phyloP scores from a whole-genome alignment of 2,113 vertebrate genomes.

The Macaca nemestrina region DNA sequence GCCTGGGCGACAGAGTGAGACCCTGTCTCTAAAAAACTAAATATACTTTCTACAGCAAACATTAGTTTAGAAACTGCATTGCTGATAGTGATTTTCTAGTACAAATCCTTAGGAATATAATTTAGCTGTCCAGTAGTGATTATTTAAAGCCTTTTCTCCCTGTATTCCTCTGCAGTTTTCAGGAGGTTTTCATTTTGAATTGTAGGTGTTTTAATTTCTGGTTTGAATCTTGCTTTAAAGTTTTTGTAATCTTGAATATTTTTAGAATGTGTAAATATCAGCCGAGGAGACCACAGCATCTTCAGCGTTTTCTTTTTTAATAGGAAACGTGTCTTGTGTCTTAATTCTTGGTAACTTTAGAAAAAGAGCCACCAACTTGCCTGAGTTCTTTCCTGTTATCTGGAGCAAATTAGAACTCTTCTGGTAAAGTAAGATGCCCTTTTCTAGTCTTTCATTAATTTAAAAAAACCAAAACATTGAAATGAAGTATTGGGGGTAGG shows the following conservation, averaged over 20 bases:
- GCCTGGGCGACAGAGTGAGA: no score
- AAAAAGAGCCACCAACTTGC: neutral
- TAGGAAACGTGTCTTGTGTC: slow-evolving; percentile 48
- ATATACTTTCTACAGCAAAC: neutral
- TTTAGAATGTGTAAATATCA: slow-evolving; percentile 70
- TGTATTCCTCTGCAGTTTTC: neutral
- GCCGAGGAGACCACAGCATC: slow-evolving; percentile 50
- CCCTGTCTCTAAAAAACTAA: no score
- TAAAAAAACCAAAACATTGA: neutral
- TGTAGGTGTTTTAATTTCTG: slow-evolving; percentile 60
- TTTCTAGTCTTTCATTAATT: neutral
- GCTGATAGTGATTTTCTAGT: neutral
- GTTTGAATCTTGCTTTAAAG: slow-evolving; percentile 41
- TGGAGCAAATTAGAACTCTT: neutral
- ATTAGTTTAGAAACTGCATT: neutral
- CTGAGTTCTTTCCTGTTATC: neutral
- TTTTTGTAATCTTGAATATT: slow-evolving; percentile 66
- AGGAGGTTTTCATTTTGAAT: neutral
- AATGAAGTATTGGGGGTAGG: neutral
- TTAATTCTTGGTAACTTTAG: slow-evolving; percentile 45
- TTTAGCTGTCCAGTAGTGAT: neutral
- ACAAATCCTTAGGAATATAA: neutral
- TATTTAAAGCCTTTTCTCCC: neutral
- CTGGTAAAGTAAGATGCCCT: neutral
- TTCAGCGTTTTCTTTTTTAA: slow-evolving; percentile 44